Conservation (phyloP, 2,797 vertebrate species). For the Echiichthys vipera region DNA sequence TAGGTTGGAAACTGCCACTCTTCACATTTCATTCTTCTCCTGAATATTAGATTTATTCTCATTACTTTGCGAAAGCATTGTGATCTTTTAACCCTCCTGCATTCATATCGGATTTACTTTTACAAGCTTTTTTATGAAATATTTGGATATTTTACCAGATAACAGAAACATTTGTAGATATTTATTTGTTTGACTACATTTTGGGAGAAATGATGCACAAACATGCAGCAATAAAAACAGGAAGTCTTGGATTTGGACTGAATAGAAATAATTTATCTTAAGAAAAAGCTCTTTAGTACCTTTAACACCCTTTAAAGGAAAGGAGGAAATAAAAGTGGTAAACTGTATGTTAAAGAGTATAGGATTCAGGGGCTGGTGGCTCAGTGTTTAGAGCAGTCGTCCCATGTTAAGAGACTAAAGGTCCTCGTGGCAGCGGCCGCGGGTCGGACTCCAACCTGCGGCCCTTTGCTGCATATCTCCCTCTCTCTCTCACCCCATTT, state of each 20-base stretch:
- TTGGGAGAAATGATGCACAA: not conserved
- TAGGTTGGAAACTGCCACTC: not conserved
- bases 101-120: not conserved
- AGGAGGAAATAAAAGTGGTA: not conserved
- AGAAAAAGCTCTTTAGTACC: too few relatives aligned
- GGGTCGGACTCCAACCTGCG: too few relatives aligned
- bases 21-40: not conserved
- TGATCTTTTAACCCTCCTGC: not conserved
- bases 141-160: not conserved
- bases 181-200: not conserved
- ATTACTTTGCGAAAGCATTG: not conserved
- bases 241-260: not conserved
- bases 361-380: too few relatives aligned
- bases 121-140: not conserved
- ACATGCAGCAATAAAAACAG: not conserved
- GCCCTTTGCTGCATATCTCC: too few relatives aligned
- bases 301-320: too few relatives aligned
- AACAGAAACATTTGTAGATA: not conserved
- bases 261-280: not conserved
- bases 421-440: too few relatives aligned
- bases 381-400: too few relatives aligned
- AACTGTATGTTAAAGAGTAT: constrained; percentile 4
- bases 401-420: too few relatives aligned
- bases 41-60: not conserved
- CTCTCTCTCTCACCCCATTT: too few relatives aligned